phyloP scores from a whole-genome alignment of 2,797 vertebrate genomes.

The Darevskia nairensis region DNA sequence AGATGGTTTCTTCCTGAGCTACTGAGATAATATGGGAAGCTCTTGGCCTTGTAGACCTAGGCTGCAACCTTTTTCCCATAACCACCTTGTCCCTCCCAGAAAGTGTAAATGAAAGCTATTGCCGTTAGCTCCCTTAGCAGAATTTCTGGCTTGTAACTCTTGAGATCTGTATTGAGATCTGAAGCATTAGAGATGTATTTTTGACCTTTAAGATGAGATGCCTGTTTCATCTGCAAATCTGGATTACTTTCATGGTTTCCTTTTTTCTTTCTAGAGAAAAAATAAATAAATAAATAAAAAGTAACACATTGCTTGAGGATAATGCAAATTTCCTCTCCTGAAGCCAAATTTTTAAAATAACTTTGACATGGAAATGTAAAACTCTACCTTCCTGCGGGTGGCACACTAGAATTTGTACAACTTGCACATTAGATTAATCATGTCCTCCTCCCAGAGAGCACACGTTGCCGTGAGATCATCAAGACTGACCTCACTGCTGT shows the following conservation, averaged over 20 bases:
- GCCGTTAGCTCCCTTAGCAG: constrained; percentile 44
- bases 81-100: not conserved
- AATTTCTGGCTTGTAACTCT: constrained; percentile 52
- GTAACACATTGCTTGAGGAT: constrained; percentile 49
- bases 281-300: not conserved
- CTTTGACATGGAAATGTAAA: constrained; percentile 48
- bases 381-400: constrained; percentile 28
- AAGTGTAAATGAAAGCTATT: constrained; percentile 41
- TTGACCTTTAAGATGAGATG: constrained; percentile 55
- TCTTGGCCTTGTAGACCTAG: too few species aligned
- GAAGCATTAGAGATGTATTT: constrained; percentile 56
- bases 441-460: too few species aligned
- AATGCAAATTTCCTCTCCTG: constrained; percentile 17
- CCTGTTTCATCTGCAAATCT: constrained; percentile 51
- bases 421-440: too few species aligned
- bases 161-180: constrained; percentile 49
- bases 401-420: too few species aligned
- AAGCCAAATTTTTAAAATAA: constrained; percentile 45
- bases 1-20: not conserved
- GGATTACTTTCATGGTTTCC: not conserved
- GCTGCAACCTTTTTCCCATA: too few species aligned
- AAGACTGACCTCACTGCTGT: too few species aligned
- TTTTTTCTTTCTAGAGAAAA: constrained; percentile 12
- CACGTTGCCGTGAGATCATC: too few species aligned
- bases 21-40: not conserved